A percentile compares a stretch with the other conserved stretches of the same genome.
These are phyloP conservation scores for Drosophila percnosoma DNA, from an alignment of 2,888 invertebrate species.

Conservation along the genomic window DNA sequence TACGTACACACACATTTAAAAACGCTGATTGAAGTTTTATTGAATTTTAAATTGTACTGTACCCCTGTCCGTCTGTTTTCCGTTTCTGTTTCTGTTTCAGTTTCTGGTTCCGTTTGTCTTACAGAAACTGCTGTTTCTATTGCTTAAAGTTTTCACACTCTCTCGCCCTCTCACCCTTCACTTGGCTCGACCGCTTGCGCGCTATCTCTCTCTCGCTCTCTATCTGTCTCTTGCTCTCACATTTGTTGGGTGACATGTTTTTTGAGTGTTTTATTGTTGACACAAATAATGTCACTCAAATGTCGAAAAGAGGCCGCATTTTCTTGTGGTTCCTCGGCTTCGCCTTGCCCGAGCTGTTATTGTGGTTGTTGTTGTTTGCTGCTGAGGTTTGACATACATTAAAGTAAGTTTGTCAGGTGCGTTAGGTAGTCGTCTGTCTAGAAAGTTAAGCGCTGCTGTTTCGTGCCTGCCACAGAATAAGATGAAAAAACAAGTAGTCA, in stretches of 20 bases:
- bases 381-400: constrained; percentile 75
- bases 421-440: constrained; percentile 47
- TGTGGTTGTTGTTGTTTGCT: constrained; percentile 40
- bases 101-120: constrained; percentile 26
- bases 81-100: constrained; percentile 10
- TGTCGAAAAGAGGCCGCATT: constrained; percentile 73
- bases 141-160: constrained; percentile 24
- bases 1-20: constrained; percentile 50
- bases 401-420: constrained; percentile 75
- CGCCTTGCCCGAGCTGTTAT: constrained; percentile 15
- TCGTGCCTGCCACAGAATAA: constrained; percentile 16
- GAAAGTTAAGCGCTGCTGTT: constrained; percentile 28
- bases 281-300: constrained; percentile 80
- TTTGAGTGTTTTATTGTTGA: constrained; percentile 78
- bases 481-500: constrained; percentile 37
- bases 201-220: constrained; percentile 5
- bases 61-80: constrained; percentile 41
- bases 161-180: constrained; percentile 2
- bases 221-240: constrained; percentile 12
- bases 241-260: constrained; percentile 43
- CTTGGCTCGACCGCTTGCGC: background rate
- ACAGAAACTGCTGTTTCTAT: constrained; percentile 25
- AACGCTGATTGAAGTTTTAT: constrained; percentile 79
- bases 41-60: constrained; percentile 73
- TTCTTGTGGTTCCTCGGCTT: constrained; percentile 27